Base-by-base conservation (phyloP, 2,888 invertebrate genomes). In the Drosophila eohydei region DNA sequence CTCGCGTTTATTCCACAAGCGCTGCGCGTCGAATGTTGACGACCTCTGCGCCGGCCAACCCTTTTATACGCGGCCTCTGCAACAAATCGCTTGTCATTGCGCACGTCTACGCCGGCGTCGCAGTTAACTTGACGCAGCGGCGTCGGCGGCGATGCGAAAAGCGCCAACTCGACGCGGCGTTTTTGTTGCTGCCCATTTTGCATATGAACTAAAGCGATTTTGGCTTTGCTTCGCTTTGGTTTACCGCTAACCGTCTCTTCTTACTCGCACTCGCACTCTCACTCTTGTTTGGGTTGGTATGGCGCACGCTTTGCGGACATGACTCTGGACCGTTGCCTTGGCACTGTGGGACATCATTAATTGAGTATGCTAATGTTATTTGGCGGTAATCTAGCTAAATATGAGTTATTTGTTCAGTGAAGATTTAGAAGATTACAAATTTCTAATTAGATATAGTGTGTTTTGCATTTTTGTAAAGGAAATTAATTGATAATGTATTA, bases 31-130 rank as follows among this genome's bases (percentile, higher is more conserved):
- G 80, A 74, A 76, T 90, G 89, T 88, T 86, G 80, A 58, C 77
- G 69, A 80, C 80, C 78, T 80, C 75, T 70, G 70, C 71, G 72
- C 57, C 48, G 58, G 55, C 59, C 75, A 80, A 78, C 81, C 85
- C 82, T 90, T 90, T 91, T 89, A 89, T 88, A 90, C 78, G 71
- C 78, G 78, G 71, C 55, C 80, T 77, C 69, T 57, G 52, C 65
- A 46, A 30, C 56, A 66, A 71, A 72, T 36, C 43, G 68, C 60
- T 54, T 67, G 75, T 74, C 71, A 71, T 58, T 52, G 70, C 26
- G 51, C 57, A 26, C 56, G 64, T 40, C 60, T 52, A 46, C 78
- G 51, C 2, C 58, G 41, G n/a, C 57, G 71, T 9, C 48, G 60
- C 56, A 2, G 55, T n/a, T 28, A 38, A 28, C 21, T 41, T 41